Percentiles rank a stretch among this genome's conserved stretches.
phyloP scores from a whole-genome alignment of 2,113 vertebrate species.

The Sapayoa aenigma region DNA sequence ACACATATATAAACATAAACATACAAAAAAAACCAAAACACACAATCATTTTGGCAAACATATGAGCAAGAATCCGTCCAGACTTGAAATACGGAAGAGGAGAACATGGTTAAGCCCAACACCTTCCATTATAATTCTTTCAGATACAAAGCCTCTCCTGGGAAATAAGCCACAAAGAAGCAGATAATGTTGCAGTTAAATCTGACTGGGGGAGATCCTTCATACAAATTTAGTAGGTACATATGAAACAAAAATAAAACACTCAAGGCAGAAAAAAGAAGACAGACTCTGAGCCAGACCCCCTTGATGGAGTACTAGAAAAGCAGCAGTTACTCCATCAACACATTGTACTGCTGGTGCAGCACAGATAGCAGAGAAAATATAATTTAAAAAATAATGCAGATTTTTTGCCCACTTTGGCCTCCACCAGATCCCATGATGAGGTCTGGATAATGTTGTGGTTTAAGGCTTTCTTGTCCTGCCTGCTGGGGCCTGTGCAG shows the following conservation, averaged over 20 bases:
- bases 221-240: neutral
- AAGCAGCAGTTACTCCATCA: neutral
- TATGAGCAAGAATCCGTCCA: fast-evolving
- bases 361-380: neutral
- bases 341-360: fast-evolving
- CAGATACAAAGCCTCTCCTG: neutral
- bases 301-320: too few species aligned
- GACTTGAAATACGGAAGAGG: neutral
- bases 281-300: neutral
- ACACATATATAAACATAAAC: too few species aligned
- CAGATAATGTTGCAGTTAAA: neutral
- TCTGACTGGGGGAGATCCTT: fast-evolving
- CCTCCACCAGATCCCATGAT: fast-evolving
- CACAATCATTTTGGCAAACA: neutral
- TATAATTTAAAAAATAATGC: neutral
- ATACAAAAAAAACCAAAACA: neutral
- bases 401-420: neutral
- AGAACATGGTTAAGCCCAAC: neutral
- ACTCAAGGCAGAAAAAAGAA: neutral
- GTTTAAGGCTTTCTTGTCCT: neutral
- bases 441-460: fast-evolving
- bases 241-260: neutral
- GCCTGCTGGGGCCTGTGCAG: too few species aligned
- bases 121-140: neutral
- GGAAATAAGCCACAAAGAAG: neutral